Evolutionary conservation across 2,888 invertebrate species (phyloP).

Genomic region (Parthenolecanium corni): DNA sequence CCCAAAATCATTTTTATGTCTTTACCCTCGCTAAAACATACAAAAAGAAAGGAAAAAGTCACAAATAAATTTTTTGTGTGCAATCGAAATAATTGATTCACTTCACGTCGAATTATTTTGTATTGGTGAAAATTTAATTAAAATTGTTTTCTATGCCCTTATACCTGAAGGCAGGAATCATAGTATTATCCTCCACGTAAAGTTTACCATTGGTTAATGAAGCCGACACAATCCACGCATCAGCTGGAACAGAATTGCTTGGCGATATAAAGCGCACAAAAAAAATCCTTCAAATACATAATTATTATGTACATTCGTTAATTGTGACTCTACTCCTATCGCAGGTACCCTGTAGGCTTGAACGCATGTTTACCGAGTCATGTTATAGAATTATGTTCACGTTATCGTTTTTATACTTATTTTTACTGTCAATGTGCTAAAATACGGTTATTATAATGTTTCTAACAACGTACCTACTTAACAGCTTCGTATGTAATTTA

Average conservation of each 20-base stretch:
- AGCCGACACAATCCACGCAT: conserved; percentile 18
- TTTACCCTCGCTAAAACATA: no score
- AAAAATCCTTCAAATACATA: neutral
- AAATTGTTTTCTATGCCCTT: neutral
- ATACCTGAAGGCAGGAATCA: neutral
- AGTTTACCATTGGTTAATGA: conserved; percentile 1
- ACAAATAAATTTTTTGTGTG: no score
- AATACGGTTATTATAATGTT: neutral
- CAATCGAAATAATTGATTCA: no score
- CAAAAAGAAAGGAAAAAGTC: no score
- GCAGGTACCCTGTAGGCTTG: neutral
- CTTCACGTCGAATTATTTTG: no score
- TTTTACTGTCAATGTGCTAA: conserved; percentile 2
- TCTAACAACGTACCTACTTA: neutral
- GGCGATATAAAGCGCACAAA: conserved; percentile 24
- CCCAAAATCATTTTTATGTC: no score
- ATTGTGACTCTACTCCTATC: neutral
- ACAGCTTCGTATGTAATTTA: neutral
- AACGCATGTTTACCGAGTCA: conserved; percentile 4
- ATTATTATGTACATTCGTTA: conserved; percentile 5
- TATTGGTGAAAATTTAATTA: neutral
- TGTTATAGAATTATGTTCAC: conserved; percentile 7
- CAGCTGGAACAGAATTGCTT: conserved; percentile 19
- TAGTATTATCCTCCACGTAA: conserved; percentile 2
- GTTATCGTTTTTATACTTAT: conserved; percentile 16